Percentiles rank a stretch among this genome's conserved stretches.
Conservation (phyloP, 2,113 vertebrate species). For the Clarias magur region DNA sequence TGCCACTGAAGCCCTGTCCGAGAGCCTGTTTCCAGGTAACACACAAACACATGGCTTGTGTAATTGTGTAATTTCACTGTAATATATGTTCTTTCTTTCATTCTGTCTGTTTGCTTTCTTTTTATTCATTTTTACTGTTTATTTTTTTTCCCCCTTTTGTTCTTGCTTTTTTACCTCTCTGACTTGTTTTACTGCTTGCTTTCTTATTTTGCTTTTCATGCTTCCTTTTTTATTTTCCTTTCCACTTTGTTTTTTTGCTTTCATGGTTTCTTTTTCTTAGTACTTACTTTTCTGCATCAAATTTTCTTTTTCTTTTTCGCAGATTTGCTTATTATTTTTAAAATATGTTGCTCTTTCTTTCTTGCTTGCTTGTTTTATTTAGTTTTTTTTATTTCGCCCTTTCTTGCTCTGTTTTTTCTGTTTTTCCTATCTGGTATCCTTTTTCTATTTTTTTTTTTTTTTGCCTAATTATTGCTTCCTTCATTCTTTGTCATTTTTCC, state of each 20-base stretch:
- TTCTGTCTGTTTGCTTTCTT: not conserved
- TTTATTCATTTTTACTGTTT: not conserved
- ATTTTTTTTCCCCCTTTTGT: not conserved
- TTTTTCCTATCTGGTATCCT: too few species aligned
- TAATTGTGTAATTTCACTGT: not conserved
- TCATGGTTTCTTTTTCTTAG: too few species aligned
- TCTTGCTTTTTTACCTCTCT: not conserved
- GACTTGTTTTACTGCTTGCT: not conserved
- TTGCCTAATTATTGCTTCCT: too few species aligned
- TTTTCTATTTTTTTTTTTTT: too few species aligned
- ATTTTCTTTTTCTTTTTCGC: too few species aligned
- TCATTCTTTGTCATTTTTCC: too few species aligned
- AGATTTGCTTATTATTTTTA: not conserved
- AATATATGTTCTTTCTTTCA: not conserved
- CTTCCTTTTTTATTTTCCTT: not conserved
- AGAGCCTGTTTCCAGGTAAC: conserved; percentile 91
- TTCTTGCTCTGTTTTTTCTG: not conserved
- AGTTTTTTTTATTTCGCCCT: not conserved
- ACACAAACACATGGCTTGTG: not conserved
- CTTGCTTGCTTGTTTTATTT: too few species aligned
- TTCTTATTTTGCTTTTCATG: not conserved
- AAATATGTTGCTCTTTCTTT: too few species aligned
- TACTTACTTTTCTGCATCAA: too few species aligned
- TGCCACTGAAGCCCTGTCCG: conserved; percentile 89
- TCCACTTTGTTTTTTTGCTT: not conserved